Evolutionary conservation across 2,888 invertebrate genomes (phyloP), one percentile per base, ranked within the genome.

Genomic region (Xylota segnis): DNA sequence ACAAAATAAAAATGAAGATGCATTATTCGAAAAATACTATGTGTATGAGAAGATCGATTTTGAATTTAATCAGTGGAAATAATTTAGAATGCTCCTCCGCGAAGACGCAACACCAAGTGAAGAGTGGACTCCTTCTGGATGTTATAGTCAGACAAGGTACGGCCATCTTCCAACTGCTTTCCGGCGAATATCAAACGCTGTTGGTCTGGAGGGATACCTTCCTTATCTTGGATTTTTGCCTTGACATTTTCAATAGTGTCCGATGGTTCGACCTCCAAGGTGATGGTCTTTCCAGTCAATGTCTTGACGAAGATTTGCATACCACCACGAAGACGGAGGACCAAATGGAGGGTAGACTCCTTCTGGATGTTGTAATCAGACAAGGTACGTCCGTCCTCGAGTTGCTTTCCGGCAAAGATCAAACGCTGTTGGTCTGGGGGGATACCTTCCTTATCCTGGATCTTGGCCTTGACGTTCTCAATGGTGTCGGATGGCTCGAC

Each of bases 331-430:
- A 89, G 87, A 84, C 89, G 88, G n/a, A 89, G 79, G 1, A 89
- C 89, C 78, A 89, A 87, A 4, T 89, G 89, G 1, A 89, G 83
- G 0, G 89, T 89, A 0, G 88, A 88, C 37, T 96, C 96, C 92
- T 97, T 97, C 93, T 98, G 97, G 91, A 98, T 97, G 92, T 97
- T 97, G 93, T 97, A 97, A 14, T 88, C 88, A 2, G 88, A 88
- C 59, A 88, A 66, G 0, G 87, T 87, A 12, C 87, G 87, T 0
- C 87, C 87, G 16, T 87, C 87, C n/a, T 87, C 87, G 0, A 87
- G 50, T 14, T 88, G 88, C 43, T 88, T 88, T 7, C 88, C 88
- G 7, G 88, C 88, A 27, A 88, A 88, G 47, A 89, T 89, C 23
- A 89, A 61, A 87, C 89, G 88, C 12, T 89, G 89, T 56, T 89